Evolutionary conservation across 2,797 vertebrate genomes (phyloP).

Genomic region (Bradypodion pumilum): DNA sequence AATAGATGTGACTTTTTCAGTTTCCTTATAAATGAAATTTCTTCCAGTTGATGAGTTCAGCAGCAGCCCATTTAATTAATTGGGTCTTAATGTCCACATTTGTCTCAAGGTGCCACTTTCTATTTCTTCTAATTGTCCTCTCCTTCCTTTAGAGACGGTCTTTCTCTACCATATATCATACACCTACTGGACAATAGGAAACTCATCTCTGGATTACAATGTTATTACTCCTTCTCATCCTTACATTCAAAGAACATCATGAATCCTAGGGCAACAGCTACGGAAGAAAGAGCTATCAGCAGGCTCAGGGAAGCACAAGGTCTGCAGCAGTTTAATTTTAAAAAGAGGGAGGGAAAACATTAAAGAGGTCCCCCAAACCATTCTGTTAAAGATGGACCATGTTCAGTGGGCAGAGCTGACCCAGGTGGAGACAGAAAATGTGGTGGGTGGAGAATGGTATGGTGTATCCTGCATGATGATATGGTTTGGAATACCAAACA

Average conservation of each 20-base stretch:
- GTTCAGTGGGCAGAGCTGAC: not conserved
- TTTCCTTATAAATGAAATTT: constrained; percentile 56
- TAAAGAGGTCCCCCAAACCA: not conserved
- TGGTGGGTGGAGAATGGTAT: not conserved
- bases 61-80: constrained; percentile 52
- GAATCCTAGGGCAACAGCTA: not conserved
- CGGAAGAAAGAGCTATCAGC: not conserved
- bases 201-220: constrained; percentile 22
- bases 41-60: constrained; percentile 44
- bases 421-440: not conserved
- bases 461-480: not conserved
- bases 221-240: constrained; percentile 10
- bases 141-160: constrained; percentile 5
- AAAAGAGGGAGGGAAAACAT: not conserved
- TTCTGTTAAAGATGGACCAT: not conserved
- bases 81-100: constrained; percentile 38
- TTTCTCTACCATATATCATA: not conserved
- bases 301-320: not conserved
- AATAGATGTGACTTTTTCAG: constrained; percentile 9
- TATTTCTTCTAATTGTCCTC: constrained; percentile 33
- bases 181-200: not conserved
- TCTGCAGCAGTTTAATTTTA: not conserved
- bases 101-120: constrained; percentile 41
- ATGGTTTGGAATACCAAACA: not conserved
- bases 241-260: not conserved